phyloP scores from a whole-genome alignment of 2,888 invertebrate genomes.

The Agrilus cyanescens region DNA sequence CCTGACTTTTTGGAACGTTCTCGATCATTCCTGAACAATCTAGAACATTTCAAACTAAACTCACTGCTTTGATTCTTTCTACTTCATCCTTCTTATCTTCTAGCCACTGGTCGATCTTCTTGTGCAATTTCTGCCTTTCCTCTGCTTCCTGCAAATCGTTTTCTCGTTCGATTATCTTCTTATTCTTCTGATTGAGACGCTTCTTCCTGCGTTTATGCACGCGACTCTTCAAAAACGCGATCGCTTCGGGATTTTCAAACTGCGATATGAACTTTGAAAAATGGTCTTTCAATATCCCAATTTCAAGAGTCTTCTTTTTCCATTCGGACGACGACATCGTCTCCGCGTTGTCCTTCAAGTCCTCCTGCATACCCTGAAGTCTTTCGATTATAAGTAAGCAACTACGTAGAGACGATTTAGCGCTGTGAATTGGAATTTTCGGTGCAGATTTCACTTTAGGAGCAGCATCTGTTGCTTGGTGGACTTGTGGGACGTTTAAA shows the following conservation, averaged over 20 bases:
- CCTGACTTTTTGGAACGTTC: no score
- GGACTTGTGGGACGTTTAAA: slow-evolving; percentile 20
- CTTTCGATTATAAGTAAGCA: slow-evolving; percentile 28
- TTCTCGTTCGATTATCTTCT: slow-evolving; percentile 37
- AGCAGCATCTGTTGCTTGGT: slow-evolving; percentile 7
- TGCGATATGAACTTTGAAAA: slow-evolving; percentile 34
- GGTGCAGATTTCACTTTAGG: slow-evolving; percentile 5
- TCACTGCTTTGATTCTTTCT: slow-evolving; percentile 46
- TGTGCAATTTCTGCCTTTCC: slow-evolving; percentile 40
- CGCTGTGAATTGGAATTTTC: slow-evolving; percentile 28
- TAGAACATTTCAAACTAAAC: slow-evolving; percentile 6
- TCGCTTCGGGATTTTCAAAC: slow-evolving; percentile 34
- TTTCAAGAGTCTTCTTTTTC: slow-evolving; percentile 39
- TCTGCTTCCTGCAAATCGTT: slow-evolving; percentile 23
- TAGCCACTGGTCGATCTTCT: slow-evolving; percentile 55
- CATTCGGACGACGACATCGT: slow-evolving; percentile 43
- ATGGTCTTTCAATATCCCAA: slow-evolving; percentile 38
- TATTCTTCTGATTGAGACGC: slow-evolving; percentile 37
- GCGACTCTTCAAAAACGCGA: slow-evolving; percentile 34
- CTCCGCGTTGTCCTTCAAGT: slow-evolving; percentile 36
- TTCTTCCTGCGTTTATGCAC: slow-evolving; percentile 39
- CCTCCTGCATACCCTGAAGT: slow-evolving; percentile 32
- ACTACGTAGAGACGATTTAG: slow-evolving; percentile 27
- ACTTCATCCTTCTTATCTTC: slow-evolving; percentile 51
- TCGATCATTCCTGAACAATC: no score